These are phyloP conservation scores for Thamnaconus septentrionalis DNA, from an alignment of 2,113 vertebrate species.

Conservation along the genomic window DNA sequence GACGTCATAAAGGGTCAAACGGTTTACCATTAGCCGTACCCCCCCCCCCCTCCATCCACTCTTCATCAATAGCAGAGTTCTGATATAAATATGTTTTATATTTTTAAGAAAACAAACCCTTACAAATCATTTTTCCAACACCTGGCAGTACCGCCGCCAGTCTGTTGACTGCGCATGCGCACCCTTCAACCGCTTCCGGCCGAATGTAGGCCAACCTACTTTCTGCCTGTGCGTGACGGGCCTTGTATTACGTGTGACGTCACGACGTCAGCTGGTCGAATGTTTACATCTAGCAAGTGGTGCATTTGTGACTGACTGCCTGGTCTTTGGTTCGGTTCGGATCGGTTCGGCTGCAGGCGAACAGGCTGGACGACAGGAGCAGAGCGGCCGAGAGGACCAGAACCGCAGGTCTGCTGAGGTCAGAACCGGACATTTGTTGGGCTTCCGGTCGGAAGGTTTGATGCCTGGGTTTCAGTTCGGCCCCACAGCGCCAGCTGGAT, in stretches of 20 bases:
- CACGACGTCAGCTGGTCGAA: slow-evolving; percentile 75
- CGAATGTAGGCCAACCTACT: slow-evolving; percentile 25
- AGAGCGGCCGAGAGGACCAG: background rate
- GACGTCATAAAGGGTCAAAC: too few relatives aligned
- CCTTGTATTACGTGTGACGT: slow-evolving; percentile 66
- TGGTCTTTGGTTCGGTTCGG: background rate
- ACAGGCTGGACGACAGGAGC: slow-evolving; percentile 9
- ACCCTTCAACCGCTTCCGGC: background rate
- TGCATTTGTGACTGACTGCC: slow-evolving; percentile 29
- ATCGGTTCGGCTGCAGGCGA: slow-evolving; percentile 6
- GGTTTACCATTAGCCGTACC: too few relatives aligned
- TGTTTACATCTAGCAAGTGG: slow-evolving; percentile 77
- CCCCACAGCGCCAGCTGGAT: background rate
- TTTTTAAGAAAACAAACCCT: too few relatives aligned
- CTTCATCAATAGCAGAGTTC: too few relatives aligned
- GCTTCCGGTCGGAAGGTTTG: too few relatives aligned
- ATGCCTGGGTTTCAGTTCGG: too few relatives aligned
- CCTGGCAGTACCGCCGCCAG: too few relatives aligned
- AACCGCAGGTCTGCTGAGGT: background rate
- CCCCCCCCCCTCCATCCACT: too few relatives aligned
- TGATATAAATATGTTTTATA: too few relatives aligned
- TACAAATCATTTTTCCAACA: too few relatives aligned
- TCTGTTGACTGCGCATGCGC: background rate
- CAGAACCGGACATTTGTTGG: too few relatives aligned
- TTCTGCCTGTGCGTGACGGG: slow-evolving; percentile 16